A percentile compares a stretch with the other conserved stretches of the same genome.
Conservation (phyloP, 2,888 invertebrate species). For the Zygaena filipendulae region DNA sequence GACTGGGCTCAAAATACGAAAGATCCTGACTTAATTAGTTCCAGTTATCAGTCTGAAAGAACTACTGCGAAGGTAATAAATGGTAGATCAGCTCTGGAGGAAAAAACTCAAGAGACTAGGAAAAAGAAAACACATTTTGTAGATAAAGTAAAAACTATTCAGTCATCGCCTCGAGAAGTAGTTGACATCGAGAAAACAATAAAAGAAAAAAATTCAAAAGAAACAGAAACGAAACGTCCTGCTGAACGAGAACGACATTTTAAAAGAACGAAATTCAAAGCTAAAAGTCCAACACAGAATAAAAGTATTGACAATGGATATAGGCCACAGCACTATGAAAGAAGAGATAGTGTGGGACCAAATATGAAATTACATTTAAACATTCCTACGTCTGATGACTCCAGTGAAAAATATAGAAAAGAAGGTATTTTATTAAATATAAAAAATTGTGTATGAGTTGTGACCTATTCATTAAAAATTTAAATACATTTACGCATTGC, state of each 20-base stretch:
- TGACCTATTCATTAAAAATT: neutral
- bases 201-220: constrained; percentile 46
- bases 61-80: constrained; percentile 32
- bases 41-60: constrained; percentile 40
- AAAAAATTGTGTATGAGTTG: no score
- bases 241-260: constrained; percentile 55
- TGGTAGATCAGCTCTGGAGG: constrained; percentile 47
- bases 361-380: constrained; percentile 65
- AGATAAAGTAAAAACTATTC: constrained; percentile 52
- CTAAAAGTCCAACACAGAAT: constrained; percentile 57
- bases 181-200: constrained; percentile 47
- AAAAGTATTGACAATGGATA: constrained; percentile 42
- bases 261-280: constrained; percentile 57
- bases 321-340: constrained; percentile 49
- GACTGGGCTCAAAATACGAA: constrained; percentile 50
- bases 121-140: constrained; percentile 62
- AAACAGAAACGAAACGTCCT: constrained; percentile 43
- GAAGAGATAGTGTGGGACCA: constrained; percentile 60
- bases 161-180: constrained; percentile 49
- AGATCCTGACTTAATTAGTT: constrained; percentile 29
- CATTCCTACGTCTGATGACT: constrained; percentile 71
- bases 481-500: constrained; percentile 3
- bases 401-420: constrained; percentile 65
- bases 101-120: constrained; percentile 39
- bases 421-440: constrained; percentile 41